Percentiles rank a stretch among this genome's conserved stretches.
Conservation (phyloP, 2,113 vertebrate species). For the Neoarius graeffei region DNA sequence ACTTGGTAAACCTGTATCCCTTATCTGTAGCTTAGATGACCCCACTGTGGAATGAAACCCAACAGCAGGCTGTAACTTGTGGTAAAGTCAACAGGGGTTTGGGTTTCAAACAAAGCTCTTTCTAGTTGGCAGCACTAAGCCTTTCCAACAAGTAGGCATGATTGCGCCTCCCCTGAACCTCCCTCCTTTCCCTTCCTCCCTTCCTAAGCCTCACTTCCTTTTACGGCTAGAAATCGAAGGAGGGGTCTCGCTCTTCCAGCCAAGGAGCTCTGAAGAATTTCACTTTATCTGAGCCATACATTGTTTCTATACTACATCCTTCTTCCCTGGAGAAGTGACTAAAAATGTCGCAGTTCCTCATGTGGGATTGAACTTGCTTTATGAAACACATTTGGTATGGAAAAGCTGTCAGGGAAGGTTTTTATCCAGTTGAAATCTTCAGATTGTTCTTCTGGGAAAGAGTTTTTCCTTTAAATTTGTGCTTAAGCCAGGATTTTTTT, state of each 20-base stretch:
- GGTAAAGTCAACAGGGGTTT: constrained; percentile 63
- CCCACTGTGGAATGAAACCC: constrained; percentile 41
- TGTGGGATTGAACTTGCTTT: not conserved
- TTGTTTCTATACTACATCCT: not conserved
- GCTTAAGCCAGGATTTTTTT: not conserved
- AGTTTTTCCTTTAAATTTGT: not conserved
- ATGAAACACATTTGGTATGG: not conserved
- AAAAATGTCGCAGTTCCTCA: not conserved
- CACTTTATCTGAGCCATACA: constrained; percentile 25
- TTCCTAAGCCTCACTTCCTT: constrained; percentile 50
- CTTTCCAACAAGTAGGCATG: constrained; percentile 62
- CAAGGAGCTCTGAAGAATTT: constrained; percentile 31
- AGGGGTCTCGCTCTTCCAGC: constrained; percentile 31
- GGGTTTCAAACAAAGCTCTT: constrained; percentile 57
- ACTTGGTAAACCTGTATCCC: not conserved
- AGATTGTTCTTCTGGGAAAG: not conserved
- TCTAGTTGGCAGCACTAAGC: constrained; percentile 58
- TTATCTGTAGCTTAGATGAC: constrained; percentile 42
- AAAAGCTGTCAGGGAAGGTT: not conserved
- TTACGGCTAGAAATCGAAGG: constrained; percentile 41
- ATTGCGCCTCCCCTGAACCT: constrained; percentile 58
- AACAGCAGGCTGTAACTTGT: constrained; percentile 44
- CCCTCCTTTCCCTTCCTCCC: constrained; percentile 31
- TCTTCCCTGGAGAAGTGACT: not conserved
- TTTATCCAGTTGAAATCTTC: not conserved